Percentiles rank a stretch among this genome's conserved stretches.
phyloP scores from a whole-genome alignment of 2,797 vertebrate genomes.

The Notoglanidium macrostoma region DNA sequence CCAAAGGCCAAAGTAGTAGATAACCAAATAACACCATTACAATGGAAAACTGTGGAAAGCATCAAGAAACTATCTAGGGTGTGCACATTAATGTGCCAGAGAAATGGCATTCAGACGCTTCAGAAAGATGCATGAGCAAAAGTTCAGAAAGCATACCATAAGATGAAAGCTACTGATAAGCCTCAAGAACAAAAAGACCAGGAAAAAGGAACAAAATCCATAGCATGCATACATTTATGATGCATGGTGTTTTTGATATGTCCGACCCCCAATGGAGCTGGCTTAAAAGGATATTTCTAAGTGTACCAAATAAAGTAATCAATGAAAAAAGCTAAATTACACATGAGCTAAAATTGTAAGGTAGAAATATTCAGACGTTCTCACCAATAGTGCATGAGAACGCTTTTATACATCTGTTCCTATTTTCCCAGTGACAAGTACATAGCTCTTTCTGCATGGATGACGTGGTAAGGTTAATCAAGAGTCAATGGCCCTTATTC shows the following conservation, averaged over 20 bases:
- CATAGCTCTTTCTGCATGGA: neutral
- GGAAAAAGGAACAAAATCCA: neutral
- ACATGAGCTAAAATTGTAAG: neutral
- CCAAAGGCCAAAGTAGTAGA: neutral
- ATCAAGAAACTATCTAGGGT: neutral
- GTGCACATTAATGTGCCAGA: neutral
- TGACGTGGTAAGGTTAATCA: neutral
- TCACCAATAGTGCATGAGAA: neutral
- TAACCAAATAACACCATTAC: neutral
- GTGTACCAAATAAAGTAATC: neutral
- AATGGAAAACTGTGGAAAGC: neutral
- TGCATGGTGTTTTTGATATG: neutral
- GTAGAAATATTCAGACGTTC: neutral
- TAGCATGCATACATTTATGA: neutral
- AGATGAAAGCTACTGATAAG: neutral
- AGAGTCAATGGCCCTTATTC: neutral
- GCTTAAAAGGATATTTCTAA: neutral
- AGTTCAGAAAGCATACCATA: neutral
- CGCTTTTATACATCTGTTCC: neutral
- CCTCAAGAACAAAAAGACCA: neutral
- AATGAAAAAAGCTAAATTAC: neutral
- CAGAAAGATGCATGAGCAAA: neutral
- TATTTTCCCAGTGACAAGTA: neutral
- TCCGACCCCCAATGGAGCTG: neutral
- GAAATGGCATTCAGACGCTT: neutral